Evolutionary conservation across 1,140 invertebrate species (phyloP).

Genomic region (Camponotus vicinus): DNA sequence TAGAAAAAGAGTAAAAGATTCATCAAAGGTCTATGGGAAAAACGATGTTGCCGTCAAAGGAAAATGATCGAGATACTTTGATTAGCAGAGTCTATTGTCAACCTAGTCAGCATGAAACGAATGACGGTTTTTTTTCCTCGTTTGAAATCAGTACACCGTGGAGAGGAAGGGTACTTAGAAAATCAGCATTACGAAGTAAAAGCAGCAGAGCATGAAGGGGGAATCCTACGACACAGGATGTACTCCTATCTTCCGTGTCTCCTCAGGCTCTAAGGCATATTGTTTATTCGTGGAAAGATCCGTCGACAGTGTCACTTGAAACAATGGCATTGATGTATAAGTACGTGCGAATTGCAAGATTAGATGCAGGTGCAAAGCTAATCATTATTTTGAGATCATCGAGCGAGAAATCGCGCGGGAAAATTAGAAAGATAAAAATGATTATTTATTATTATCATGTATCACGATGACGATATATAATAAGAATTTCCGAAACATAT

Average conservation of each 20-base stretch:
- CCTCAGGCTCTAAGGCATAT: constrained; percentile 67
- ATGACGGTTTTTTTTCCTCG: constrained; percentile 29
- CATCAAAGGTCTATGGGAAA: constrained; percentile 47
- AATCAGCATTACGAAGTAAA: constrained; percentile 81
- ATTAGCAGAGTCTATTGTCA: constrained; percentile 64
- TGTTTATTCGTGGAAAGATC: constrained; percentile 76
- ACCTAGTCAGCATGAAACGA: constrained; percentile 23
- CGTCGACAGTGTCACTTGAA: constrained; percentile 56
- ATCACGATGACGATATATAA: constrained; percentile 13
- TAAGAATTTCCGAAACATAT: constrained; percentile 40
- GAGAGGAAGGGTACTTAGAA: constrained; percentile 79
- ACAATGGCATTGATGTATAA: constrained; percentile 67
- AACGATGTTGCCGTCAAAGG: not conserved
- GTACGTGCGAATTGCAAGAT: constrained; percentile 67
- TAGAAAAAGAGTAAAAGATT: constrained; percentile 7
- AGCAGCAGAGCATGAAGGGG: constrained; percentile 78
- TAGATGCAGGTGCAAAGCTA: constrained; percentile 38
- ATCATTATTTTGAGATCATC: constrained; percentile 22
- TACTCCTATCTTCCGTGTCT: constrained; percentile 79
- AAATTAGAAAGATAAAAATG: constrained; percentile 51
- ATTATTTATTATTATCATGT: constrained; percentile 53
- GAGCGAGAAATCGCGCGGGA: constrained; percentile 44
- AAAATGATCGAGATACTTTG: constrained; percentile 57
- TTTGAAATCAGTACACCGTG: constrained; percentile 68
- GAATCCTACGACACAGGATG: constrained; percentile 80